Evolutionary conservation across 2,888 invertebrate genomes (phyloP), one percentile per base, ranked within the genome.

Genomic region (Microctonus brassicae): DNA sequence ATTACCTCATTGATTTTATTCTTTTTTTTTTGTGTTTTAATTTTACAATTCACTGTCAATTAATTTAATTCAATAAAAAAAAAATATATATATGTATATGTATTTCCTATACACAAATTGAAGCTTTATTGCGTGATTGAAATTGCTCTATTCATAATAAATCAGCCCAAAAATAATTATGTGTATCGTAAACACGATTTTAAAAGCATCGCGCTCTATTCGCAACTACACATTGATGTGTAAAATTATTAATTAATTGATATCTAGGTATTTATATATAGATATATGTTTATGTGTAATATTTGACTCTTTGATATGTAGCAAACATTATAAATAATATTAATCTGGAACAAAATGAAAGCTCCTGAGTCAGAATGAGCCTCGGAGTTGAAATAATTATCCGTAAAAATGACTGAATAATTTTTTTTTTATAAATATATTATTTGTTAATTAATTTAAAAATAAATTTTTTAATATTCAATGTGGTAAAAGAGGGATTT

Each of bases 241-340:
- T 52, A n/a, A n/a, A 36, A 53, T 61, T 39, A 65, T 66, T 65
- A 58, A 65, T 47, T 64, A 58, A 58, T 57, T 58, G 34, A 67
- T 58, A 58, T 26, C 11, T 39, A 47, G 4, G 17, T 47, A n/a
- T n/a, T n/a, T n/a, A 4, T n/a, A 11, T 47, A 17, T 7, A 47
- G 7, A 5, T 7, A 7, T 3, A 29, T 29, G 29, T 29, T 29
- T 39, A n/a, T n/a, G n/a, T 39, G 13, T 39, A 39, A 47, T 39
- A 47, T 52, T 70, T 76, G 77, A 75, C 75, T 82, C 79, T 78
- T 17, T 69, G 73, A 74, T 78, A 63, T 73, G 13, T 75, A 72
- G 78, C 81, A 79, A 80, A 81, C 77, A 72, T 79, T 80, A 78
- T 75, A 83, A 82, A 81, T 78, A 69, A 80, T n/a, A 81, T 74